These are phyloP conservation scores for Brachionus paranguensis DNA, from an alignment of 1,140 invertebrate genomes.

Conservation along the genomic window DNA sequence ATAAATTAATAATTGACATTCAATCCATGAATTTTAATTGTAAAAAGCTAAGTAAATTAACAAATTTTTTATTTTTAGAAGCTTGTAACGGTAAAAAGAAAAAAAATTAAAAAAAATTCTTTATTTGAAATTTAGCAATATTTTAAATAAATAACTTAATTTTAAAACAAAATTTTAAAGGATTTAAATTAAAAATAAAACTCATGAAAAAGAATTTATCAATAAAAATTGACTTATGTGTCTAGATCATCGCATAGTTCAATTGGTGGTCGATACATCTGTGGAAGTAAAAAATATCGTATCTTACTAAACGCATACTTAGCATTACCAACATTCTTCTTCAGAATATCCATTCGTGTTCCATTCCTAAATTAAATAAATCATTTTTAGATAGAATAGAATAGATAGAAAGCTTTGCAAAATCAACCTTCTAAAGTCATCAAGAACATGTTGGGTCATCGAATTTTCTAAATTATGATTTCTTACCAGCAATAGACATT, in stretches of 20 bases:
- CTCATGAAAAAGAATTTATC: neutral
- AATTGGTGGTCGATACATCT: conserved; percentile 10
- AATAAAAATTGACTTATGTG: neutral
- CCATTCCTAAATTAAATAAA: conserved; percentile 9
- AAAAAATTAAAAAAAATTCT: too few relatives aligned
- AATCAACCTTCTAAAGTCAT: conserved; percentile 29
- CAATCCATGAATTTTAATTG: too few relatives aligned
- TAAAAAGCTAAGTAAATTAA: too few relatives aligned
- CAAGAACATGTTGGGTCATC: conserved; percentile 8
- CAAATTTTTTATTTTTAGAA: too few relatives aligned
- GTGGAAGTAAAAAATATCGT: conserved; percentile 25
- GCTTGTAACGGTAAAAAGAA: too few relatives aligned
- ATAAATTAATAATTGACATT: too few relatives aligned
- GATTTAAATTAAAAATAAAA: neutral
- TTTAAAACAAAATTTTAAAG: neutral
- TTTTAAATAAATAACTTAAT: neutral
- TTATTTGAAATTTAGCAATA: too few relatives aligned
- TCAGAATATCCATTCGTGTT: conserved; percentile 25
- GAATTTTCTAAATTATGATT: neutral
- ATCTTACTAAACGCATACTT: conserved; percentile 31
- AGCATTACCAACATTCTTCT: conserved; percentile 29
- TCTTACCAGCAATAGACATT: conserved; percentile 10
- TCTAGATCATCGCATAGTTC: conserved; percentile 33
- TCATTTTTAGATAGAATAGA: neutral
- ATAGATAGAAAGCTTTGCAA: neutral